A percentile compares a stretch with the other conserved stretches of the same genome.
These are phyloP conservation scores for Neodiprion fabricii DNA, from an alignment of 1,140 invertebrate species.

Conservation along the genomic window DNA sequence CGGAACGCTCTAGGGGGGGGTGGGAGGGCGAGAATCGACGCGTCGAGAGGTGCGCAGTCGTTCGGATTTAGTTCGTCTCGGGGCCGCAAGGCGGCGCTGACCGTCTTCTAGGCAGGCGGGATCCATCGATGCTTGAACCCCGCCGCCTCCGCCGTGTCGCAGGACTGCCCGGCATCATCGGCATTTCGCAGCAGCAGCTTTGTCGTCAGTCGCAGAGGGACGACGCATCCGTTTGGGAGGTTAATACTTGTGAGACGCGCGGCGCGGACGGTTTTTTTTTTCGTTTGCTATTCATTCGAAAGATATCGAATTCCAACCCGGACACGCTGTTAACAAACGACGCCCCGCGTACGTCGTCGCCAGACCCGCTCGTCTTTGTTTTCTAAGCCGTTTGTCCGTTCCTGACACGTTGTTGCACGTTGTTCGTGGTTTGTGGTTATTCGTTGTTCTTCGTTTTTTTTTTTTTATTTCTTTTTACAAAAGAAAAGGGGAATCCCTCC, in stretches of 20 bases:
- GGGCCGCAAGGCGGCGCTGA: neutral
- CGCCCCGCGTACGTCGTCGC: no score
- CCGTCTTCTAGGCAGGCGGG: slow-evolving; percentile 19
- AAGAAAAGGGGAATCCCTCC: no score
- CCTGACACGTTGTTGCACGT: no score
- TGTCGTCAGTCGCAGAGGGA: slow-evolving; percentile 49
- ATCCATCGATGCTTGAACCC: slow-evolving; percentile 20
- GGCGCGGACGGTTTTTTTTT: slow-evolving; percentile 46
- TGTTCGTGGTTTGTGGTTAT: no score
- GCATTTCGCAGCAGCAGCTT: slow-evolving; percentile 32
- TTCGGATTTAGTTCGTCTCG: neutral
- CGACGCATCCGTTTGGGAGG: slow-evolving; percentile 41
- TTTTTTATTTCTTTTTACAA: no score
- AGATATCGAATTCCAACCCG: no score
- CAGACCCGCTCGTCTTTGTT: no score
- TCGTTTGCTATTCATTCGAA: slow-evolving; percentile 23
- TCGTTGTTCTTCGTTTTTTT: no score
- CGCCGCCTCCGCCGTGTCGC: slow-evolving; percentile 20
- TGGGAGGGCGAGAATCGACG: neutral
- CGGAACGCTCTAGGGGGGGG: no score
- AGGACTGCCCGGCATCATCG: slow-evolving; percentile 35
- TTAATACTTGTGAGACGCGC: slow-evolving; percentile 23
- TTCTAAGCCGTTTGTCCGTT: no score
- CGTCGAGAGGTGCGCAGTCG: no score
- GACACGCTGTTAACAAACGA: no score